phyloP scores from a whole-genome alignment of 2,888 invertebrate genomes.

The Macaria liturata region DNA sequence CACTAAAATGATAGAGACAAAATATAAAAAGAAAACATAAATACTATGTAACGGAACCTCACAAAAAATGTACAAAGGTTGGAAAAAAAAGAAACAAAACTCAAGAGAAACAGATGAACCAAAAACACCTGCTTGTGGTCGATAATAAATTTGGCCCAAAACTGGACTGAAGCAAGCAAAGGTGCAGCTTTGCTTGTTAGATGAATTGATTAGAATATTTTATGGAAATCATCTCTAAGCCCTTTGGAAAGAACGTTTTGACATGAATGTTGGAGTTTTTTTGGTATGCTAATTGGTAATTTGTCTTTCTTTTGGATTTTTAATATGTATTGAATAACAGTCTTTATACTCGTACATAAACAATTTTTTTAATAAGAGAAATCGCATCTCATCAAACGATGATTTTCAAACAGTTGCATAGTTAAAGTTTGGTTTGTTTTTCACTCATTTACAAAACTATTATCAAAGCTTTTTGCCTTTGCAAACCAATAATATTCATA shows the following conservation, averaged over 20 bases:
- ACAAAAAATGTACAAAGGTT: conserved; percentile 10
- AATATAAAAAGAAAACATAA: conserved; percentile 14
- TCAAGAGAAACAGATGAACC: conserved; percentile 1
- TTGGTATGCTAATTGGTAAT: no score
- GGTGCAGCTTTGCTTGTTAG: conserved; percentile 33
- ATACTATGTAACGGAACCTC: conserved; percentile 14
- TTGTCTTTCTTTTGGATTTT: no score
- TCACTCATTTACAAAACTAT: no score
- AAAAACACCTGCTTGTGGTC: conserved; percentile 19
- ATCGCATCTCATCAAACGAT: no score
- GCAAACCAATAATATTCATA: no score
- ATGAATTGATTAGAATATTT: conserved; percentile 29
- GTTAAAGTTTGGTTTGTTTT: no score
- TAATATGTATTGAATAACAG: no score
- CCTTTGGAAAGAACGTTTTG: background rate
- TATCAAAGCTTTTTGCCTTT: no score
- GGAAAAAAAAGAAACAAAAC: conserved; percentile 3
- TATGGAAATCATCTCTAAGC: conserved; percentile 9
- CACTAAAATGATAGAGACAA: background rate
- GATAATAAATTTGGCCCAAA: conserved; percentile 33
- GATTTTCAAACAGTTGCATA: no score
- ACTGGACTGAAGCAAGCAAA: conserved; percentile 26
- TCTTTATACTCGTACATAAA: no score
- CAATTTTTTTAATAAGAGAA: no score
- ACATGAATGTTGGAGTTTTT: no score